These are phyloP conservation scores for Lycopodina hypogea DNA, from an alignment of 37 sponge, comb jelly and placozoan genomes.

Conservation along the genomic window DNA sequence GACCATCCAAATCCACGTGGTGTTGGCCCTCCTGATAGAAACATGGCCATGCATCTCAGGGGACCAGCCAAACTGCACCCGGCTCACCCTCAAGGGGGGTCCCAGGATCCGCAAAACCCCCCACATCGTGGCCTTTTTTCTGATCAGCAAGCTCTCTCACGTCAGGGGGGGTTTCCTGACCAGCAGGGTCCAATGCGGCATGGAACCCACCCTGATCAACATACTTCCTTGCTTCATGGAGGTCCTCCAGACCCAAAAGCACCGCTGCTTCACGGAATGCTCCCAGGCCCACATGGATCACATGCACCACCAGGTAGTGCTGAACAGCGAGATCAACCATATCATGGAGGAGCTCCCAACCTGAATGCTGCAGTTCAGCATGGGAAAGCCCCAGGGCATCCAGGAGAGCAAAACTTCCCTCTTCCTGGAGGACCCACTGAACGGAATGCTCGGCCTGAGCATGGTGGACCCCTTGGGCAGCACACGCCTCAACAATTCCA, in stretches of 20 bases:
- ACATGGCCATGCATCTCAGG: background rate
- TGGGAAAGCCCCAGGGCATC: background rate
- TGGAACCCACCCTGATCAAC: background rate
- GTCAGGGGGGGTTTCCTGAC: background rate
- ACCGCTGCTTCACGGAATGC: background rate
- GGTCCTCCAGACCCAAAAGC: slow-evolving; percentile 11
- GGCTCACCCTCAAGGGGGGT: background rate
- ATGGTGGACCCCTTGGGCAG: background rate
- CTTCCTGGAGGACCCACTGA: background rate
- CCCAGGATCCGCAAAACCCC: too few species aligned
- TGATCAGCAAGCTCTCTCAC: too few species aligned
- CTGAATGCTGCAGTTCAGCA: background rate
- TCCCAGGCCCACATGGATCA: background rate
- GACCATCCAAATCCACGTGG: background rate
- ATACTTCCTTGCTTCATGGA: background rate
- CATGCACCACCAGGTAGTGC: slow-evolving; percentile 1
- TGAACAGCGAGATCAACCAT: slow-evolving; percentile 6
- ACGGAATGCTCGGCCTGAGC: background rate
- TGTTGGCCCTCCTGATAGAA: background rate
- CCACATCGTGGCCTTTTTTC: too few species aligned
- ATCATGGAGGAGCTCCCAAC: background rate
- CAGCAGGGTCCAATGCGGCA: slow-evolving; percentile 14
- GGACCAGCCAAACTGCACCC: background rate
- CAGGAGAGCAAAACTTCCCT: background rate
- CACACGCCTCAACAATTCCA: background rate